Base-by-base conservation (phyloP, 2,888 invertebrate species). In the Ctenicera cuprea region DNA sequence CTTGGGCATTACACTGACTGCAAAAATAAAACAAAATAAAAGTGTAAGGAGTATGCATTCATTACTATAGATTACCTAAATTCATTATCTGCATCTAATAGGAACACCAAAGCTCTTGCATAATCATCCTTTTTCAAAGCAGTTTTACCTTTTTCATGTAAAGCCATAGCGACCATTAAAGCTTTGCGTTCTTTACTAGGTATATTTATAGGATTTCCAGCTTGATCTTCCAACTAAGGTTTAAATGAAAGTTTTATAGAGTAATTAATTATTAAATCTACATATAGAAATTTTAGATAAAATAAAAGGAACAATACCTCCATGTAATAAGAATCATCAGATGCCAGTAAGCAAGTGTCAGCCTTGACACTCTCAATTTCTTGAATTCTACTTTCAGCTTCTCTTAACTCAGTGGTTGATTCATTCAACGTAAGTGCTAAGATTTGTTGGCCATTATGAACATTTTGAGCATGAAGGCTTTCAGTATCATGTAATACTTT, bases 81-180 rank as follows among this genome's bases (percentile, higher is more conserved):
- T 82, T 92, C 92, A 50, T 91, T 88, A 81, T 96, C 95, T 0
- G 95, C 94, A 83, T 95, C 95, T 16, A 95, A 86, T 18, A 95
- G 88, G 76, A 95, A 88, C 5, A 95, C 89, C 7, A 96, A 85
- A 0, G 95, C 94, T 16, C 92, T 90, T 0, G 93, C 88, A 81
- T 91, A 93, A 80, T 94, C 90, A 73, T 90, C 89, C 9, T 87
- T 87, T 80, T 91, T 91, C 77, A 95, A 87, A 0, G 93, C 92
- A 0, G 90, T 88, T 14, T 92, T 89, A 0, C 95, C 95, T 73
- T 94, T 94, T 85, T 95, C 95, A 85, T 95, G 94, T 54, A 95
- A 88, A 3, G 95, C 92, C 88, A 96, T 91, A 0, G 94, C 96
- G 65, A 94, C 90, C 74, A 94, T 89, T 0, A 96, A 85, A 0